Base-by-base conservation (phyloP, 2,888 invertebrate species). In the Drosophila monieri region DNA sequence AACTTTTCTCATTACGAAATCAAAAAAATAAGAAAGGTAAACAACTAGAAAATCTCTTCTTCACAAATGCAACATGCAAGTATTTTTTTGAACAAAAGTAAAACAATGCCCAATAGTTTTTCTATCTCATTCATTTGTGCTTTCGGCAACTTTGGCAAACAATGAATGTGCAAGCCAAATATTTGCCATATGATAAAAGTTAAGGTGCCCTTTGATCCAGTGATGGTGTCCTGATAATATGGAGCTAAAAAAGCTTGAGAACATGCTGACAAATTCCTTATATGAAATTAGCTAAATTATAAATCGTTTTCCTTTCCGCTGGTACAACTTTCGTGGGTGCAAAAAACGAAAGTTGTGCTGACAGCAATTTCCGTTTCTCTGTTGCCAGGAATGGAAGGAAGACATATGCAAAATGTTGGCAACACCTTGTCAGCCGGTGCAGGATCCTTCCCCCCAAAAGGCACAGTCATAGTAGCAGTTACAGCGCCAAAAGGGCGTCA, bases 121-220 rank as follows among this genome's bases (percentile, higher is more conserved):
- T 51, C 37, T 53, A 27, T 32, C 67, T 51, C 71, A 62, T 37
- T 69, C 51, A 32, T 62, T 61, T 49, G 55, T 27, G 46, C 52
- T 66, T 61, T 52, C 54, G 62, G 73, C 58, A 65, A 71, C 60
- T 77, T 71, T 71, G 32, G 32, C 47, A 64, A 78, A 78, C 66
- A 83, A 70, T 65, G 71, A 66, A 78, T 70, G 62, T 52, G 62
- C 59, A 81, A 64, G 65, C 57, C 53, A 76, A 74, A 72, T 71
- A 85, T 79, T 77, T 83, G 73, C 65, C 68, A 59, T 70, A 77
- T 69, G 75, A 85, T 74, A 84, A 83, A 80, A 85, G 86, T 85
- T 85, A 32, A 43, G 51, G 54, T 65, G 49, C 35, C 58, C 68
- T 46, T 56, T 60, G n/a, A 51, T 43, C 41, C 23, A 27, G 23